These are phyloP conservation scores for Hypanus sabinus DNA, from an alignment of 2,113 vertebrate genomes.

Conservation along the genomic window DNA sequence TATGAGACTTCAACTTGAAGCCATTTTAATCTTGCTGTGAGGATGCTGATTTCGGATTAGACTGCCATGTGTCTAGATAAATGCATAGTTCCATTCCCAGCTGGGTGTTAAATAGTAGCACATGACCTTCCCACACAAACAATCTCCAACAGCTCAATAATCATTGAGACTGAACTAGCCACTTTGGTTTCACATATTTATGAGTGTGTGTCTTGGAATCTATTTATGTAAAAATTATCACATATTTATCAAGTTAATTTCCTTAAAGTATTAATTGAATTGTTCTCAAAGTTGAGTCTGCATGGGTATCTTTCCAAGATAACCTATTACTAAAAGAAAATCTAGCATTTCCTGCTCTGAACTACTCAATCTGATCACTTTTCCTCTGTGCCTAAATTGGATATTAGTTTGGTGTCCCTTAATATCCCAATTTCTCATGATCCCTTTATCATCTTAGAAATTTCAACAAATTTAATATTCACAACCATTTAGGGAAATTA, in stretches of 20 bases:
- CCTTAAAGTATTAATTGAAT: background rate
- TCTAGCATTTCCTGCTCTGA: background rate
- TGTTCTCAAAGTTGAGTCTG: background rate
- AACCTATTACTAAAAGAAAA: background rate
- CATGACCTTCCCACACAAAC: background rate
- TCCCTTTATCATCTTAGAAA: background rate
- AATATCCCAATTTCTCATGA: background rate
- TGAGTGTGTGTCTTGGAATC: background rate
- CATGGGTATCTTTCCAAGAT: background rate
- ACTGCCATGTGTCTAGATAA: background rate
- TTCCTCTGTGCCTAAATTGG: background rate
- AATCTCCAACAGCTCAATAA: background rate
- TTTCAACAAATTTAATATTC: background rate
- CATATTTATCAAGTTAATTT: background rate
- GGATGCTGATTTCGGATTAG: slow-evolving; percentile 7
- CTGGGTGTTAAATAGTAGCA: background rate
- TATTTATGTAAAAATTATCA: background rate
- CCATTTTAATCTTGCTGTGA: slow-evolving; percentile 19
- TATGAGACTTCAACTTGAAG: background rate
- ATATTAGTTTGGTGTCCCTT: background rate
- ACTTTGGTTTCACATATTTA: background rate
- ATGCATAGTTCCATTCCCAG: background rate
- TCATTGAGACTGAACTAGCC: background rate
- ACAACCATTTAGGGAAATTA: background rate
- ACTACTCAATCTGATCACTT: background rate